A percentile compares a stretch with the other conserved stretches of the same genome.
phyloP scores from a whole-genome alignment of 2,888 invertebrate genomes.

The Ephialtes manifestator region DNA sequence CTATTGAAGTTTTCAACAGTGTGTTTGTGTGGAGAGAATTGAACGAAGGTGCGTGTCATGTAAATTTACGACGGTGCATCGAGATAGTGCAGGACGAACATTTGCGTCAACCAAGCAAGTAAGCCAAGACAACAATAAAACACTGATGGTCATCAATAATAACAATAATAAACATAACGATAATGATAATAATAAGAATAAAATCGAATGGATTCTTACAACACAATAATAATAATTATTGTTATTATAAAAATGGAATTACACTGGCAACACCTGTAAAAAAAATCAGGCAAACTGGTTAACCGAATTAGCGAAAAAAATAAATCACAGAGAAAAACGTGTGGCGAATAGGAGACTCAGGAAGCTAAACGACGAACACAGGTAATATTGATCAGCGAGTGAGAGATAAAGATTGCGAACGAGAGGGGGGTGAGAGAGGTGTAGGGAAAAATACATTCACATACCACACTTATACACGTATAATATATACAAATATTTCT shows the following conservation, averaged over 20 bases:
- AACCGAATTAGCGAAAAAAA: conserved; percentile 3
- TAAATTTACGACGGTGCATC: conserved; percentile 75
- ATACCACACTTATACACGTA: conserved; percentile 65
- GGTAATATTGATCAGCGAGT: conserved; percentile 42
- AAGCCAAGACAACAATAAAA: conserved; percentile 81
- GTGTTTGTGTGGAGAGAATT: conserved; percentile 43
- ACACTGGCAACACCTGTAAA: neutral
- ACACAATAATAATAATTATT: no score
- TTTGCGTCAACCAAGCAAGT: conserved; percentile 79
- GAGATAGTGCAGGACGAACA: conserved; percentile 75
- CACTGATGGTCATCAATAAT: conserved; percentile 74
- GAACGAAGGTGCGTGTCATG: conserved; percentile 74
- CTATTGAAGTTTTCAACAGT: conserved; percentile 13
- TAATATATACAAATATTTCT: conserved; percentile 51
- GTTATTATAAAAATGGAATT: neutral
- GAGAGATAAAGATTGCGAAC: conserved; percentile 65
- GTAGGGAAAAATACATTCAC: conserved; percentile 55
- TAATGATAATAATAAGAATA: conserved; percentile 10
- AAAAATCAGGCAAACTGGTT: neutral
- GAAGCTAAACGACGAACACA: conserved; percentile 32
- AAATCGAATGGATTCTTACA: conserved; percentile 1
- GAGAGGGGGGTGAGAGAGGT: conserved; percentile 18
- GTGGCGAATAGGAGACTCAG: conserved; percentile 48
- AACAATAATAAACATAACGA: conserved; percentile 24
- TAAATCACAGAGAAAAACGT: conserved; percentile 61